A percentile compares a stretch with the other conserved stretches of the same genome.
These are phyloP conservation scores for Anguilla japonica DNA, from an alignment of 2,113 vertebrate species.

Conservation along the genomic window DNA sequence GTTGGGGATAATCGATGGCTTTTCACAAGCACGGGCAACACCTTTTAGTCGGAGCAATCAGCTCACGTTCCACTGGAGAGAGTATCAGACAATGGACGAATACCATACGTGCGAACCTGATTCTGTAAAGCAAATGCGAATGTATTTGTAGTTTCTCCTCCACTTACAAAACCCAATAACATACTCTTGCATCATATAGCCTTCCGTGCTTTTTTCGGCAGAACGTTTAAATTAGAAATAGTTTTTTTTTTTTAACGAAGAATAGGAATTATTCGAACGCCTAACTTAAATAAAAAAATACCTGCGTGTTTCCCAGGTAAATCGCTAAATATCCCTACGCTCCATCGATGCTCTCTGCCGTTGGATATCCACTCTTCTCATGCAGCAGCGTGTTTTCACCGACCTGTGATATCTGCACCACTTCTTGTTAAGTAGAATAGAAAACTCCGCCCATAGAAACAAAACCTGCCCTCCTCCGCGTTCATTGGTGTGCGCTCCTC, in stretches of 20 bases:
- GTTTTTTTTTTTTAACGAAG: neutral
- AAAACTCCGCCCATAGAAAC: conserved; percentile 40
- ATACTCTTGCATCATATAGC: neutral
- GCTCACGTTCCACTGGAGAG: neutral
- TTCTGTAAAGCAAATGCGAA: neutral
- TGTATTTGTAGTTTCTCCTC: conserved; percentile 6
- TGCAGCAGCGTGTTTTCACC: conserved; percentile 1
- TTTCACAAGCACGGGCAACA: neutral
- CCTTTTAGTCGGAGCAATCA: neutral
- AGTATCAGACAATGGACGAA: conserved; percentile 15
- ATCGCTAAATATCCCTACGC: conserved; percentile 40
- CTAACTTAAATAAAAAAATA: conserved; percentile 23
- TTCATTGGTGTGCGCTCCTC: conserved; percentile 42
- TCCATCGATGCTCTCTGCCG: conserved; percentile 41
- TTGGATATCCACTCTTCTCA: conserved; percentile 7
- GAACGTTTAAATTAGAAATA: neutral
- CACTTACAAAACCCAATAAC: neutral
- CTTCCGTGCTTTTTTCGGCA: neutral
- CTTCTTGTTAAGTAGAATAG: conserved; percentile 49
- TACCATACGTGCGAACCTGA: neutral
- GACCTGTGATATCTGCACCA: conserved; percentile 38
- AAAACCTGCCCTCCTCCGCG: conserved; percentile 36
- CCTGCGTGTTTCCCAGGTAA: conserved; percentile 50
- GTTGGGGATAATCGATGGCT: neutral
- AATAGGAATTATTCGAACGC: neutral